Base-by-base conservation (phyloP, 2,888 invertebrate species). In the Notodonta dromedarius region DNA sequence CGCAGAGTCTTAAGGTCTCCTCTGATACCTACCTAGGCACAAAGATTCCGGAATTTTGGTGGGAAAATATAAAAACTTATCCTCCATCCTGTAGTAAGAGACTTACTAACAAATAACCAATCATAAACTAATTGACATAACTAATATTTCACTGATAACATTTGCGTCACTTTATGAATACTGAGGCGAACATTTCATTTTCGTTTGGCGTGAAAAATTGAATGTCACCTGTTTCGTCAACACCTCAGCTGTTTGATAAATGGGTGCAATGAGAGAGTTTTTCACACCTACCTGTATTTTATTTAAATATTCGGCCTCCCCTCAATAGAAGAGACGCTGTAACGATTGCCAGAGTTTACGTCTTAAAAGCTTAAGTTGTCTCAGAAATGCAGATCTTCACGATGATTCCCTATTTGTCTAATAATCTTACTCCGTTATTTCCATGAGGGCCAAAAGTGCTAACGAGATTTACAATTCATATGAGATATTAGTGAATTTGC, bases 401-500 rank as follows among this genome's bases (percentile, higher is more conserved):
- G 24, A 35, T 35, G 2, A 6, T 35, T 35, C 0, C 6, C 6
- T 35, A 35, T 35, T 35, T 4, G 35, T 0, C 35, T 35, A 35
- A 35, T 42, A 5, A 56, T 56, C 3, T 42, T 56, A 56, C 35
- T 35, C 6, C 0, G 35, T 35, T 35, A 35, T 35, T 35, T 35
- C 35, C 35, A 39, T 56, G 44, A 42, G 11, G 39, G 44, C 39
- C 56, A 44, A 40, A 14, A 56, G 13, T 48, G 6, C 48, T 48
- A 48, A 48, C 48, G 48, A 48, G 48, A 14, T 48, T 5, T 7
- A 48, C n/a, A n/a, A 48, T 48, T 48, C 4, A 48, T 48, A n/a
- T 48, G n/a, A 48, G 14, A 48, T 0, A n/a, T 48, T 48, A 0
- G 32, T 40, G 59, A 13, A 71, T 73, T 71, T 61, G 55, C 59